phyloP scores from a whole-genome alignment of 2,113 vertebrate species.

The Ailuropoda melanoleuca region DNA sequence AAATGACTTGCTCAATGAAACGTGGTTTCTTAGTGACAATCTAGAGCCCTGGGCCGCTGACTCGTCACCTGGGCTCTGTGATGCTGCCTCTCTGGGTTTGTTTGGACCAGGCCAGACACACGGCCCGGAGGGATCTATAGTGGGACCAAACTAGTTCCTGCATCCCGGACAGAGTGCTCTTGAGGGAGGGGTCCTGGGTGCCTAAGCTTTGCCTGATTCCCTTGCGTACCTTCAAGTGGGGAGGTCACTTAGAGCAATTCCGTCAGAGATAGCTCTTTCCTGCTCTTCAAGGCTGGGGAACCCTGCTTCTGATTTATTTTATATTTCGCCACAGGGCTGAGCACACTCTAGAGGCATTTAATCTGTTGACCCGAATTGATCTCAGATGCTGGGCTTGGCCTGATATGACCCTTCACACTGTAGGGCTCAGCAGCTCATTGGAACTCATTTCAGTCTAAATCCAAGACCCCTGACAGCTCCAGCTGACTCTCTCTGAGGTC shows the following conservation, averaged over 20 bases:
- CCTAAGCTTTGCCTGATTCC: not conserved
- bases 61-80: not conserved
- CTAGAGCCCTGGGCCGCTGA: not conserved
- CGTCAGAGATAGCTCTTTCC: not conserved
- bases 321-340: constrained; percentile 54
- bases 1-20: not conserved
- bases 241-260: not conserved
- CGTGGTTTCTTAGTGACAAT: not conserved
- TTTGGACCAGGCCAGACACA: not conserved
- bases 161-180: not conserved
- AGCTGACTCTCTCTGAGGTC: constrained; percentile 51
- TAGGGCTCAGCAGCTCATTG: constrained; percentile 19
- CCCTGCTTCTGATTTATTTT: constrained; percentile 68
- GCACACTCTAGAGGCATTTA: constrained; percentile 60
- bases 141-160: not conserved
- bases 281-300: constrained; percentile 6
- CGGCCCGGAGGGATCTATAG: not conserved
- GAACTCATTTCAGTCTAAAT: constrained; percentile 62
- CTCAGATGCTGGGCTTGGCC: constrained; percentile 45
- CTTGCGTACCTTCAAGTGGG: not conserved
- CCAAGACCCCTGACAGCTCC: constrained; percentile 15
- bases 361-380: constrained; percentile 73
- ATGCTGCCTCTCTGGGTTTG: not conserved
- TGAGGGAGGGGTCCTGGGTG: not conserved
- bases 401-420: constrained; percentile 43